phyloP scores from a whole-genome alignment of 2,888 invertebrate genomes.

The Caenorhabditis angaria region DNA sequence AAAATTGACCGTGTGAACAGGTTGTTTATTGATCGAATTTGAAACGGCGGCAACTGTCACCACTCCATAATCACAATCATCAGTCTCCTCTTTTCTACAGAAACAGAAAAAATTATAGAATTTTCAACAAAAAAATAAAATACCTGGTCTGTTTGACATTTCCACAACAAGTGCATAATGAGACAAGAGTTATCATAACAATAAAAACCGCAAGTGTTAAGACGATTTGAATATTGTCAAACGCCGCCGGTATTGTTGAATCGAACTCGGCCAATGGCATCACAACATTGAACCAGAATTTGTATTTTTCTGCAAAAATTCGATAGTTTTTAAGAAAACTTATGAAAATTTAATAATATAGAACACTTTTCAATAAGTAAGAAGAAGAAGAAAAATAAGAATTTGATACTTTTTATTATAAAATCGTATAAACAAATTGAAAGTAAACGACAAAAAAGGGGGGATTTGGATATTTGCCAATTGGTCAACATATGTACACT shows the following conservation, averaged over 20 bases:
- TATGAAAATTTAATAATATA: no score
- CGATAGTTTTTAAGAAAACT: no score
- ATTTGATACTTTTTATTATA: no score
- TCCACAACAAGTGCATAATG: conserved; percentile 44
- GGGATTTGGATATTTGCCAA: conserved; percentile 44
- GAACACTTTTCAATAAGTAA: no score
- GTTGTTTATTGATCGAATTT: conserved; percentile 11
- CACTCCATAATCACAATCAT: conserved; percentile 37
- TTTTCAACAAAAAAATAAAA: neutral
- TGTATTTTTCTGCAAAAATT: neutral
- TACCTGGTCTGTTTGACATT: conserved; percentile 29
- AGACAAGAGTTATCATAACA: conserved; percentile 38
- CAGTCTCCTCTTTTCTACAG: conserved; percentile 24
- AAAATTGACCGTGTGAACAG: conserved; percentile 35
- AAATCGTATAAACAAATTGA: no score
- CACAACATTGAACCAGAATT: no score
- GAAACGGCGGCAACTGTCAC: conserved; percentile 17
- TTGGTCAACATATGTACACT: conserved; percentile 15
- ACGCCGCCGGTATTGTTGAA: conserved; percentile 21
- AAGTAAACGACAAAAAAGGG: conserved; percentile 3
- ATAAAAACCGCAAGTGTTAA: conserved; percentile 39
- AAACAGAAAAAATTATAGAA: conserved; percentile 15
- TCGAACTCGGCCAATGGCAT: conserved; percentile 40
- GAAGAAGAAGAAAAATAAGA: no score
- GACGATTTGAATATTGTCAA: conserved; percentile 29